These are phyloP conservation scores for Aramus guarauna DNA, from an alignment of 2,113 vertebrate genomes.

Conservation along the genomic window DNA sequence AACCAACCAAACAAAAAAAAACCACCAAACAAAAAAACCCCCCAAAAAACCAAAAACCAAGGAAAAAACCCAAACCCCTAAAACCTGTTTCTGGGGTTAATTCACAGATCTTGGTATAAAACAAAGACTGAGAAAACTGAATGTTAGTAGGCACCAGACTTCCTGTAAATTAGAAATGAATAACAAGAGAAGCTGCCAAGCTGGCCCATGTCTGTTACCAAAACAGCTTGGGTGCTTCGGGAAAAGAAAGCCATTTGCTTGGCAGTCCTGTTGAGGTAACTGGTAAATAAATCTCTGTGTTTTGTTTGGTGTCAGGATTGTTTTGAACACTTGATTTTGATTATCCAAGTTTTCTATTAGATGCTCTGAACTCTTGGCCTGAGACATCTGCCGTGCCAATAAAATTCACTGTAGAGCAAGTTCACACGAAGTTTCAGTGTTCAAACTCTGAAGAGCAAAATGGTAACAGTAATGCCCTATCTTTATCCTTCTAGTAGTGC, in stretches of 20 bases:
- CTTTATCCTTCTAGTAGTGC: neutral
- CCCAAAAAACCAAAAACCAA: too few relatives aligned
- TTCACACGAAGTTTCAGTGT: neutral
- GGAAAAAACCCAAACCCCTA: too few relatives aligned
- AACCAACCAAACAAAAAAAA: neutral
- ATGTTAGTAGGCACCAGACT: neutral
- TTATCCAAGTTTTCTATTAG: neutral
- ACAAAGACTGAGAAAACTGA: neutral
- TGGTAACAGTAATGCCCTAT: neutral
- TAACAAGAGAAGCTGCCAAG: neutral
- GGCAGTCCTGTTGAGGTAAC: slow-evolving; percentile 4
- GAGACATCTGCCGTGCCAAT: neutral
- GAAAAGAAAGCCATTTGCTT: neutral
- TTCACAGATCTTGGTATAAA: neutral
- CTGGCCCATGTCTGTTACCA: neutral
- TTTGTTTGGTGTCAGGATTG: neutral
- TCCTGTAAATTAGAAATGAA: neutral
- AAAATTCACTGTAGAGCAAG: neutral
- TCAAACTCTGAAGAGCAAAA: neutral
- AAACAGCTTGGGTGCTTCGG: neutral
- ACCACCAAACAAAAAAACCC: neutral
- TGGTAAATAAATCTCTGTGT: neutral
- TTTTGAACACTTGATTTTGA: neutral
- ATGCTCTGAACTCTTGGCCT: neutral
- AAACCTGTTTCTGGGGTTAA: neutral